A percentile compares a stretch with the other conserved stretches of the same genome.
These are phyloP conservation scores for Lates calcarifer DNA, from an alignment of 2,113 vertebrate genomes.

Conservation along the genomic window DNA sequence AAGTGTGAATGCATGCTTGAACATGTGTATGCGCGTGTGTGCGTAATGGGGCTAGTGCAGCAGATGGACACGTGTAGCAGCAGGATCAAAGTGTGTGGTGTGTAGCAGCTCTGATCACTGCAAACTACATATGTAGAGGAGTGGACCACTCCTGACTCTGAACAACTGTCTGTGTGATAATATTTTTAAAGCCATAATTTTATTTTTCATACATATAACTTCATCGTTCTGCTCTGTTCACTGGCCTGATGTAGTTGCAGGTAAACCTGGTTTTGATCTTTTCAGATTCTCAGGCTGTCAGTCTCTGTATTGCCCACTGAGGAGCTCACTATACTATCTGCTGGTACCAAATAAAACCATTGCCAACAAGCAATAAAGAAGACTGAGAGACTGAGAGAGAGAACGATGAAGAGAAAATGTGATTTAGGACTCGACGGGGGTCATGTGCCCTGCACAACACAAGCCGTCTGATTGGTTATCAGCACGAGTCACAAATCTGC, in stretches of 20 bases:
- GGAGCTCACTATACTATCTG: slow-evolving; percentile 57
- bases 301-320: slow-evolving; percentile 19
- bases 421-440: slow-evolving; percentile 70
- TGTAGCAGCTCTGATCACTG: slow-evolving; percentile 35
- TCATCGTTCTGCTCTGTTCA: background rate
- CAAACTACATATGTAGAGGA: slow-evolving; percentile 38
- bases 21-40: background rate
- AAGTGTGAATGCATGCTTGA: slow-evolving; percentile 22
- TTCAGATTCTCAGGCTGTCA: slow-evolving; percentile 45
- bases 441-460: slow-evolving; percentile 59
- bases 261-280: slow-evolving; percentile 12
- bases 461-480: slow-evolving; percentile 78
- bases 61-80: slow-evolving; percentile 73
- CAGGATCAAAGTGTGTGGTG: slow-evolving; percentile 61
- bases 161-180: slow-evolving; percentile 30
- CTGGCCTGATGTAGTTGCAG: slow-evolving; percentile 16
- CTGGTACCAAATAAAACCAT: slow-evolving; percentile 69
- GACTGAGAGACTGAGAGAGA: slow-evolving; percentile 54
- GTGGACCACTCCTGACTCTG: slow-evolving; percentile 16
- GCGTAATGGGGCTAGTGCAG: slow-evolving; percentile 53
- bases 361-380: slow-evolving; percentile 70
- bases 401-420: slow-evolving; percentile 70
- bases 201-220: slow-evolving; percentile 1
- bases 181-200: slow-evolving; percentile 2
- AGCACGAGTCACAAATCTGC: slow-evolving; percentile 76